Conservation (phyloP, 2,888 invertebrate genomes). For the Clivina fossor region DNA sequence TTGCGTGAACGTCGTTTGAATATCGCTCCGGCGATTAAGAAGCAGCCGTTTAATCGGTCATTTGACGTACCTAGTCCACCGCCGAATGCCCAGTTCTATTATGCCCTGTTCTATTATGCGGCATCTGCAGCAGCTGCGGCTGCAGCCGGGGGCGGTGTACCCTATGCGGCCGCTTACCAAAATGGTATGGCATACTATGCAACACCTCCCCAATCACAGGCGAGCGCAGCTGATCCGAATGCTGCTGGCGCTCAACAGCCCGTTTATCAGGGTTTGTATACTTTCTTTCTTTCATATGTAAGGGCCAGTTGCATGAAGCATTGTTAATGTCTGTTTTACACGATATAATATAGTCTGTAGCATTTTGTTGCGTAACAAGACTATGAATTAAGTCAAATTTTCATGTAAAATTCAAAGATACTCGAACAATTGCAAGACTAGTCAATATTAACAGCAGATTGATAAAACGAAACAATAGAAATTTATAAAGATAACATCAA, state of each 20-base stretch:
- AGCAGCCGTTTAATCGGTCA: constrained; percentile 59
- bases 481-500: too few species aligned
- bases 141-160: constrained; percentile 52
- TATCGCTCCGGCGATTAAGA: constrained; percentile 84
- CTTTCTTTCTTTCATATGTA: too few species aligned
- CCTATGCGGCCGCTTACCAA: constrained; percentile 49
- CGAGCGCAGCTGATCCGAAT: constrained; percentile 42
- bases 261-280: constrained; percentile 53
- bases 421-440: too few species aligned
- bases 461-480: too few species aligned
- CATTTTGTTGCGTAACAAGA: too few species aligned
- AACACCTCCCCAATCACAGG: constrained; percentile 42
- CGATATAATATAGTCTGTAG: too few species aligned
- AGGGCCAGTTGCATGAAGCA: too few species aligned
- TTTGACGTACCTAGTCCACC: constrained; percentile 60
- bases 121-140: constrained; percentile 48
- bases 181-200: constrained; percentile 51
- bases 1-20: constrained; percentile 80
- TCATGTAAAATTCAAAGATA: too few species aligned
- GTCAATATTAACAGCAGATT: too few species aligned
- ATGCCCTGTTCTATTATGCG: too few species aligned
- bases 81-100: constrained; percentile 50
- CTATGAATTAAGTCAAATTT: too few species aligned
- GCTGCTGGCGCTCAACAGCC: constrained; percentile 49
- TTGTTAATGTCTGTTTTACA: too few species aligned